These are phyloP conservation scores for Microtus montanus DNA, from an alignment of 2,113 vertebrate genomes.

Conservation along the genomic window DNA sequence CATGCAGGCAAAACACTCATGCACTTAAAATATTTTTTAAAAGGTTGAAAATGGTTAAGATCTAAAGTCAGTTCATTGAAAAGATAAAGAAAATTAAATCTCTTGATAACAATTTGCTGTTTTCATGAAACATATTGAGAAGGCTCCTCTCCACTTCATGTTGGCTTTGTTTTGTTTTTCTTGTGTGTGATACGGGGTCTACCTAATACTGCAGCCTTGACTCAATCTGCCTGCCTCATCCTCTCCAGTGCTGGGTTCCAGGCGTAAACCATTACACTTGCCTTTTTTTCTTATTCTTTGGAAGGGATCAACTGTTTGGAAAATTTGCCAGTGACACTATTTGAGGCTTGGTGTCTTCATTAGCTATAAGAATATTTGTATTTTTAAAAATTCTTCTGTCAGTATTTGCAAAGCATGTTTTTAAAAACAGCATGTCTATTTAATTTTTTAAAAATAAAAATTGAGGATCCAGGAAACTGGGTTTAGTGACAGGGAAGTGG, in stretches of 20 bases:
- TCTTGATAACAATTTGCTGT: not conserved
- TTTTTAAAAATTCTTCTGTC: not conserved
- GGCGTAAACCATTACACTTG: not conserved
- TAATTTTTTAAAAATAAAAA: not conserved
- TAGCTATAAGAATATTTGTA: not conserved
- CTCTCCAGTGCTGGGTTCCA: not conserved
- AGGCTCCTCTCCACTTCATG: not conserved
- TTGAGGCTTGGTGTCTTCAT: not conserved
- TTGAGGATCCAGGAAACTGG: no score
- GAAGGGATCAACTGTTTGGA: not conserved
- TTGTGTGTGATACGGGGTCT: not conserved
- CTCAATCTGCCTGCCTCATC: not conserved
- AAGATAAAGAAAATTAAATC: not conserved
- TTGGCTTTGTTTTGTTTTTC: not conserved
- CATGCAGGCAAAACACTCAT: not conserved
- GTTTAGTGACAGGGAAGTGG: no score
- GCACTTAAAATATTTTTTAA: not conserved
- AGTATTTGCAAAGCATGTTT: not conserved
- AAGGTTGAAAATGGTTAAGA: not conserved
- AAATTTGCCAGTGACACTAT: not conserved
- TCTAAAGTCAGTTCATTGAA: not conserved
- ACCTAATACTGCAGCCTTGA: not conserved
- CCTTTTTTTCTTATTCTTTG: not conserved
- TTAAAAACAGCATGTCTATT: not conserved
- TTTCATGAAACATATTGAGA: not conserved